A percentile compares a stretch with the other conserved stretches of the same genome.
phyloP scores from a whole-genome alignment of 1,140 invertebrate genomes.

The Brachionus asplanchnoidis region DNA sequence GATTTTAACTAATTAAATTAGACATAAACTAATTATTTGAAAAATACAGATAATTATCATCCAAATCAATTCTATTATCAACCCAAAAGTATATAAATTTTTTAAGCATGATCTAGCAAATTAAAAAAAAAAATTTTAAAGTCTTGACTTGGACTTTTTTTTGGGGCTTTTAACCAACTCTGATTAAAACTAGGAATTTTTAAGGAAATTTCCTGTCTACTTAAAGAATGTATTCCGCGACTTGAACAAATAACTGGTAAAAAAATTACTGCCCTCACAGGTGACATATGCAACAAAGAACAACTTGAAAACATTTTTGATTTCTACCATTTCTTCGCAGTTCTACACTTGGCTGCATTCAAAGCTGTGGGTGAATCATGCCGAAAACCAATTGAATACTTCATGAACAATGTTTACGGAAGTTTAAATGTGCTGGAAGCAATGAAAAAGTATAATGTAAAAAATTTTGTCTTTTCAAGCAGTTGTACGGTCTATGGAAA shows the following conservation, averaged over 20 bases:
- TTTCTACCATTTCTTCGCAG: slow-evolving; percentile 78
- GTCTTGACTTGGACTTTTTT: too few relatives aligned
- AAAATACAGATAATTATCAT: too few relatives aligned
- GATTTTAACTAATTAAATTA: too few relatives aligned
- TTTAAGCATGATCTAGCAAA: too few relatives aligned
- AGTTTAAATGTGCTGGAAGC: slow-evolving; percentile 21
- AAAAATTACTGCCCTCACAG: background rate
- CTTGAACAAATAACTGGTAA: background rate
- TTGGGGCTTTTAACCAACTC: too few relatives aligned
- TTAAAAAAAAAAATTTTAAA: too few relatives aligned
- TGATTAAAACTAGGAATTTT: too few relatives aligned
- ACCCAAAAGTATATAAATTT: too few relatives aligned
- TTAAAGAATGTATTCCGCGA: slow-evolving; percentile 73
- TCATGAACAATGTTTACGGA: slow-evolving; percentile 87
- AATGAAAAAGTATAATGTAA: slow-evolving; percentile 70
- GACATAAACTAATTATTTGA: too few relatives aligned
- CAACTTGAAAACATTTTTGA: slow-evolving; percentile 68
- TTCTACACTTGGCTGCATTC: slow-evolving; percentile 95
- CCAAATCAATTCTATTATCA: too few relatives aligned
- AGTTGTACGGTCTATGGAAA: slow-evolving; percentile 93
- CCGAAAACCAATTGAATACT: slow-evolving; percentile 82
- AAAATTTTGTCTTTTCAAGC: slow-evolving; percentile 81
- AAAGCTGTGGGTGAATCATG: slow-evolving; percentile 97
- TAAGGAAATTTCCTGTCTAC: slow-evolving; percentile 55
- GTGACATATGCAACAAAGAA: slow-evolving; percentile 51